These are phyloP conservation scores for Vidua macroura DNA, from an alignment of 2,113 vertebrate genomes.

Conservation along the genomic window DNA sequence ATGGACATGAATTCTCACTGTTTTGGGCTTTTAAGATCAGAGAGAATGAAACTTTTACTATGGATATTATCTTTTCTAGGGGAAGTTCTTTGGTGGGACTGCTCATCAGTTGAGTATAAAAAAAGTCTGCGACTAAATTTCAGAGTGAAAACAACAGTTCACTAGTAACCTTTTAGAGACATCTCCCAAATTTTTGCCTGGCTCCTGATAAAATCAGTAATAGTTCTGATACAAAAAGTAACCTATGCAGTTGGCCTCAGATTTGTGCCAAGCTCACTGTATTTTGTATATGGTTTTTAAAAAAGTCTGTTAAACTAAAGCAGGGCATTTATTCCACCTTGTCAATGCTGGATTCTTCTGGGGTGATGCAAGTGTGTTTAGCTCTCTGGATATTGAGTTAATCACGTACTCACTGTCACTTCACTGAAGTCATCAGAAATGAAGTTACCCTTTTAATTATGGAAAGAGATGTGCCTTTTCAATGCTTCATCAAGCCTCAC, in stretches of 20 bases:
- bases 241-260: background rate
- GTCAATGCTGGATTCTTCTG: background rate
- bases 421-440: background rate
- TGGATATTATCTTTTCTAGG: background rate
- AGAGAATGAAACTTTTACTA: background rate
- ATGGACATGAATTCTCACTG: background rate
- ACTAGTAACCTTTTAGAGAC: background rate
- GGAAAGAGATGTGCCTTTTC: background rate
- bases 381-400: background rate
- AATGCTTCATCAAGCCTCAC: background rate
- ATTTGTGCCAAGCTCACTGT: background rate
- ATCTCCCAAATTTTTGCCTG: background rate
- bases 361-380: background rate
- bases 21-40: background rate
- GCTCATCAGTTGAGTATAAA: background rate
- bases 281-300: background rate
- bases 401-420: background rate
- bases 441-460: constrained; percentile 28
- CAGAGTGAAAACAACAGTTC: background rate
- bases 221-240: background rate
- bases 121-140: fast-evolving
- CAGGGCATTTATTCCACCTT: background rate
- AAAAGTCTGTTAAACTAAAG: background rate
- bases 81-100: background rate
- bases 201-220: constrained; percentile 8